Evolutionary conservation across 2,888 invertebrate species (phyloP).

Genomic region (Acanthosepion pharaonis): DNA sequence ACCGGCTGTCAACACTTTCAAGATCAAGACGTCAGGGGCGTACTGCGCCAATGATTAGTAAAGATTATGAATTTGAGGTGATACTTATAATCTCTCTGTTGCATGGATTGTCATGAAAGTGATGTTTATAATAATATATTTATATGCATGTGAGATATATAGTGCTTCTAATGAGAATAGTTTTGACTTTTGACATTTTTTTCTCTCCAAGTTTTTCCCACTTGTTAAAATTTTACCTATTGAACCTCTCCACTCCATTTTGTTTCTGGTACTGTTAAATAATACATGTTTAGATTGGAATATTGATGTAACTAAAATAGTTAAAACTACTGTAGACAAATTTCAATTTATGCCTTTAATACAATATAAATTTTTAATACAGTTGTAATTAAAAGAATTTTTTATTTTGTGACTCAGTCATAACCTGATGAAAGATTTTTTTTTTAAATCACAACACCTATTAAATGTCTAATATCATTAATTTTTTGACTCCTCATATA

Average conservation of each 20-base stretch:
- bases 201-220: not conserved
- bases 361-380: too few species aligned
- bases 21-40: conserved; percentile 36
- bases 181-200: not conserved
- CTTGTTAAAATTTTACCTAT: not conserved
- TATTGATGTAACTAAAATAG: too few species aligned
- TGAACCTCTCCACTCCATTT: not conserved
- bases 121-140: not conserved
- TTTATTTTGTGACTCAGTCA: too few species aligned
- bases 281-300: too few species aligned
- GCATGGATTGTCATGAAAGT: not conserved
- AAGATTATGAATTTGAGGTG: conserved; percentile 1
- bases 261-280: not conserved
- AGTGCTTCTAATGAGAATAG: not conserved
- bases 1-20: not conserved
- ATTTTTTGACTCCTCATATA: too few species aligned
- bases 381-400: too few species aligned
- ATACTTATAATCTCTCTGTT: not conserved
- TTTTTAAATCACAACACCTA: too few species aligned
- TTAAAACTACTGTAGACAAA: too few species aligned
- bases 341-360: too few species aligned
- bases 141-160: too few species aligned
- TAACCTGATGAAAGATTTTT: too few species aligned
- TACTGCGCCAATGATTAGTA: not conserved
- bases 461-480: too few species aligned